Conservation (phyloP, 2,113 vertebrate genomes). For the Clarias macrocephalus region DNA sequence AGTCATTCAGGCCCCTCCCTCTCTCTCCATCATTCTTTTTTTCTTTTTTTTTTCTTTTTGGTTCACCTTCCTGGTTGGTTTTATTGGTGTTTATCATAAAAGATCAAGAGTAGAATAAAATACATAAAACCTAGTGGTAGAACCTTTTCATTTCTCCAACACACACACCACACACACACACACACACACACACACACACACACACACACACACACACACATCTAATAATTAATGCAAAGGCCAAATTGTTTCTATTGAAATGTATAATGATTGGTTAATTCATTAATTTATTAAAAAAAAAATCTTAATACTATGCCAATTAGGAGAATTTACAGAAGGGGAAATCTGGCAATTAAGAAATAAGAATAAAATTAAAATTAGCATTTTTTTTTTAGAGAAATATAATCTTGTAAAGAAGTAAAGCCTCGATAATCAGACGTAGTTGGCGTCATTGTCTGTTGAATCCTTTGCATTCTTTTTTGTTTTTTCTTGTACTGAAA, state of each 20-base stretch:
- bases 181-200: slow-evolving; percentile 22
- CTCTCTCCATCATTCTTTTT: background rate
- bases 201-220: slow-evolving; percentile 2
- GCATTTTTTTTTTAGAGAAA: background rate
- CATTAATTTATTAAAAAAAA: background rate
- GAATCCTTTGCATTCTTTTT: slow-evolving; percentile 29
- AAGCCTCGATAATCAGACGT: background rate
- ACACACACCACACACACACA: slow-evolving; percentile 30
- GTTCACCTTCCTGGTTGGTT: slow-evolving; percentile 39
- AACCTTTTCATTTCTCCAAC: background rate
- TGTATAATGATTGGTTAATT: too few relatives aligned
- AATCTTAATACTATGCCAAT: background rate
- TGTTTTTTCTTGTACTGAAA: background rate
- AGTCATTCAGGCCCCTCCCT: slow-evolving; percentile 20
- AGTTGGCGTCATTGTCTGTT: background rate
- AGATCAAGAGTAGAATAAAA: slow-evolving; percentile 36
- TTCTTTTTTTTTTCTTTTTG: slow-evolving; percentile 4
- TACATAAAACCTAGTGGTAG: slow-evolving; percentile 44
- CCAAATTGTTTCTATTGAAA: background rate
- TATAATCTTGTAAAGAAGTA: background rate
- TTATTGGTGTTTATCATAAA: slow-evolving; percentile 36
- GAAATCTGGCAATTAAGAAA: background rate
- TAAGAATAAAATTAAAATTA: background rate
- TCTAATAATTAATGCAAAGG: slow-evolving; percentile 31
- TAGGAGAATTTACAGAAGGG: background rate